Conservation (phyloP, 2,113 vertebrate species). For the Solea solea region DNA sequence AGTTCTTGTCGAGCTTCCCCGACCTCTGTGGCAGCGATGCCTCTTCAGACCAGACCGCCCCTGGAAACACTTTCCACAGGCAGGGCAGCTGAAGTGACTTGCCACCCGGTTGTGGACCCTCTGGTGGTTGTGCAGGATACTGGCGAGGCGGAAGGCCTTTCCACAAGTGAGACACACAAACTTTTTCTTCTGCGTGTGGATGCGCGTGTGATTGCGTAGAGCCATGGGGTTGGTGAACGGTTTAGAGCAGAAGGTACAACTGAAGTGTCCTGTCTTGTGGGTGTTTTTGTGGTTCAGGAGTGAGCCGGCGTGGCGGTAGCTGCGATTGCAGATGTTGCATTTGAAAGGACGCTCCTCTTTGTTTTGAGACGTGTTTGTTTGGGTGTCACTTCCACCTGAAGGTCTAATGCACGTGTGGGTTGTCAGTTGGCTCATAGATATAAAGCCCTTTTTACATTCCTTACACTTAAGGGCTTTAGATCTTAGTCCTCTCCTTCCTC, state of each 20-base stretch:
- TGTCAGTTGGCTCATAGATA: slow-evolving; percentile 60
- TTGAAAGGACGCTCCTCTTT: slow-evolving; percentile 78
- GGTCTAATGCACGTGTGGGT: slow-evolving; percentile 62
- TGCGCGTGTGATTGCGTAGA: slow-evolving; percentile 81
- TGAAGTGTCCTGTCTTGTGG: slow-evolving; percentile 81
- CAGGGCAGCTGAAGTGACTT: slow-evolving; percentile 81
- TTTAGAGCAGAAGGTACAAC: slow-evolving; percentile 84
- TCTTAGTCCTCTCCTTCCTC: slow-evolving; percentile 46
- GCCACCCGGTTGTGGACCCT: slow-evolving; percentile 76
- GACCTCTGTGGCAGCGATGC: slow-evolving; percentile 75
- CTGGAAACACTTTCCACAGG: slow-evolving; percentile 84
- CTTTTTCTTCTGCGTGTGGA: slow-evolving; percentile 83
- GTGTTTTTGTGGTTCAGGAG: slow-evolving; percentile 84
- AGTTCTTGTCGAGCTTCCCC: slow-evolving; percentile 34
- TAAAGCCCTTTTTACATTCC: slow-evolving; percentile 66
- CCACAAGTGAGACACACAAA: slow-evolving; percentile 83
- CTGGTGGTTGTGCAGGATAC: slow-evolving; percentile 84
- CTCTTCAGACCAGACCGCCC: slow-evolving; percentile 78
- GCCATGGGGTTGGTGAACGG: slow-evolving; percentile 83
- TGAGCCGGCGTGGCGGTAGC: slow-evolving; percentile 81
- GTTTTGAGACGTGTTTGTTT: neutral
- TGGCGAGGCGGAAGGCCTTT: slow-evolving; percentile 83
- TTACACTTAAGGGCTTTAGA: slow-evolving; percentile 68
- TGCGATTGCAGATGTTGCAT: slow-evolving; percentile 83
- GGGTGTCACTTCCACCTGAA: slow-evolving; percentile 17